Evolutionary conservation across 2,113 vertebrate species (phyloP).

Genomic region (Macquaria ambigua): DNA sequence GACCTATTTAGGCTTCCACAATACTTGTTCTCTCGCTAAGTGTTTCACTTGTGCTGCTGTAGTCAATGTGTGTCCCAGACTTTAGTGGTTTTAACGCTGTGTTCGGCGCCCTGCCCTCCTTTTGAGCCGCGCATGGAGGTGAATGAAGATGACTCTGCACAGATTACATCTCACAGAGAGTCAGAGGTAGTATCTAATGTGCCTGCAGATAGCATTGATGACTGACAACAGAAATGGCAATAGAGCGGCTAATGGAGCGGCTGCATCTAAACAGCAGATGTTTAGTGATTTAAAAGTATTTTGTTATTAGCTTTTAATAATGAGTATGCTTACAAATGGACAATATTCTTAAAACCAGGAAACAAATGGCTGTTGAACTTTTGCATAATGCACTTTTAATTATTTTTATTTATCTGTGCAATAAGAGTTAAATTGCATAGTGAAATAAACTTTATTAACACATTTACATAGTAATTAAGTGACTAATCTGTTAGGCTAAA

Average conservation of each 20-base stretch:
- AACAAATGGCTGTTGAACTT: conserved; percentile 20
- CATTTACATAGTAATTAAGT: conserved; percentile 19
- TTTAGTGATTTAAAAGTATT: conserved; percentile 7
- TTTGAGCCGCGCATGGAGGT: neutral
- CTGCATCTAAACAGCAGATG: neutral
- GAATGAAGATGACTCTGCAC: conserved; percentile 43
- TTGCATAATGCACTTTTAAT: conserved; percentile 5
- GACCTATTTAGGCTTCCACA: conserved; percentile 20
- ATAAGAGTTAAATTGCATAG: neutral
- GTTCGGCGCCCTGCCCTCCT: conserved; percentile 6
- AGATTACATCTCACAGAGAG: conserved; percentile 52
- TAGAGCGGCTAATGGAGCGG: conserved; percentile 4
- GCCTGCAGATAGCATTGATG: conserved; percentile 20
- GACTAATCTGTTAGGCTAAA: conserved; percentile 41
- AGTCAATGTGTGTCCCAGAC: neutral
- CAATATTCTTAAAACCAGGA: neutral
- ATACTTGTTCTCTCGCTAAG: neutral
- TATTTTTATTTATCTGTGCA: neutral
- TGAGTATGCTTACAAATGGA: neutral
- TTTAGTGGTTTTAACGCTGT: conserved; percentile 7
- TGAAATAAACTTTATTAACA: conserved; percentile 25
- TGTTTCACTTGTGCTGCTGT: conserved; percentile 21
- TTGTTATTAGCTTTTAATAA: neutral
- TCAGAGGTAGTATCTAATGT: conserved; percentile 52
- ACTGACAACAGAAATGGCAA: conserved; percentile 20